Evolutionary conservation across 2,113 vertebrate species (phyloP), one percentile per base, ranked within the genome.

Genomic region (Dicrurus megarhynchus): DNA sequence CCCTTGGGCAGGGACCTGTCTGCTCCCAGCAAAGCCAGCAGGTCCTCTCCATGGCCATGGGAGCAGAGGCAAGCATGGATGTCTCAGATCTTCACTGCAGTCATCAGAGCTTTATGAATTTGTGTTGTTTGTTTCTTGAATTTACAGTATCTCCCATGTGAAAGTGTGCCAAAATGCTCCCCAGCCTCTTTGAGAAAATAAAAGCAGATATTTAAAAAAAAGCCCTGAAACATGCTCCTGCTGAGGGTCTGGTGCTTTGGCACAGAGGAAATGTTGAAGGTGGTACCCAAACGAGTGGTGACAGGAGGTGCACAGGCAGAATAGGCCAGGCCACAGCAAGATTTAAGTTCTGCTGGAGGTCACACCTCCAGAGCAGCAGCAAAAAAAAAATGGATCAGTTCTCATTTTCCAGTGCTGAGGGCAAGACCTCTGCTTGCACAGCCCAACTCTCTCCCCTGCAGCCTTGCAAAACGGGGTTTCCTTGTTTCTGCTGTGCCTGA

Each of bases 31-130:
- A 67, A 91, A 60, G 49, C 16, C 84, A 78, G 18, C 0, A 1
- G 10, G 0, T 60, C 47, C n/a, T 63, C 20, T 63, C 37, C 1
- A 0, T 7, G 42, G 46, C 1, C 1, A 13, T 42, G 46, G 32
- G 26, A 83, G 42, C 19, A 46, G 16, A 55, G 10, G 18, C 12
- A 77, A 41, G 42, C 21, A 13, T 10, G 27, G 47, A 11, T 18
- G 2, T 16, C 64, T 83, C 4, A 3, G 50, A 4, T 39, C 33
- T 55, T 80, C 21, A 22, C 9, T 41, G 41, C 10, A 75, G n/a
- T 27, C 30, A 2, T 14, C 3, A 3, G 16, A 61, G 10, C 22
- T 93, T 86, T 61, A 33, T 28, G 28, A 57, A 46, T 55, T 55
- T 0, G 0, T 65, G 47, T 2, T 76, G 19, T 27, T 69, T 65